These are phyloP conservation scores for Tribolium castaneum DNA, from an alignment of 1,140 invertebrate species.

Conservation along the genomic window DNA sequence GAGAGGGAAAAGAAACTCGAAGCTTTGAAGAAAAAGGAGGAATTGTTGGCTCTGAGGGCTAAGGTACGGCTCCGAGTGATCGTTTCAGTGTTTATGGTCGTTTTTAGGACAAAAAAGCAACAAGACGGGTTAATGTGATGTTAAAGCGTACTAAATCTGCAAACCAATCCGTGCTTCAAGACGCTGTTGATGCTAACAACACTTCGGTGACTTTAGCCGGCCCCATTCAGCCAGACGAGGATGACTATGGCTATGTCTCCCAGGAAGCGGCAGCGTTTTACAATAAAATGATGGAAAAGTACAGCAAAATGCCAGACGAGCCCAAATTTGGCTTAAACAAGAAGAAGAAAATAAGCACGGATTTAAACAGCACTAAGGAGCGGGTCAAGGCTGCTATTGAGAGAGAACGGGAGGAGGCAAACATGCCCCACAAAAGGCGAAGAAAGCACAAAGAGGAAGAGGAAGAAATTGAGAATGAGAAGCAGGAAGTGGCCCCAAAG, in stretches of 20 bases:
- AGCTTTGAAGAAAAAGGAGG: conserved; percentile 72
- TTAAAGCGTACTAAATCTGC: conserved; percentile 86
- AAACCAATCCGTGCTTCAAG: conserved; percentile 85
- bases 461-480: conserved; percentile 55
- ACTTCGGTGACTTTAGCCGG: conserved; percentile 79
- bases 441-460: conserved; percentile 66
- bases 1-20: conserved; percentile 75
- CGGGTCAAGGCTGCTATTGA: conserved; percentile 81
- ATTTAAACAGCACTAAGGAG: conserved; percentile 74
- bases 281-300: conserved; percentile 86
- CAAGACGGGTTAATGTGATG: conserved; percentile 72
- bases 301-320: conserved; percentile 76
- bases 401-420: conserved; percentile 78
- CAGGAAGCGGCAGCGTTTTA: conserved; percentile 83
- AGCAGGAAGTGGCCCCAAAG: conserved; percentile 67
- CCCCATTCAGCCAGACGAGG: conserved; percentile 84
- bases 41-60: conserved; percentile 78
- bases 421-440: conserved; percentile 74
- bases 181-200: conserved; percentile 81
- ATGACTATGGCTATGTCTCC: conserved; percentile 91
- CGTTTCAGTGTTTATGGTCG: background rate
- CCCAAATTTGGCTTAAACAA: conserved; percentile 67
- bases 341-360: conserved; percentile 63
- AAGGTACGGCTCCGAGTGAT: conserved; percentile 68
- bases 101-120: conserved; percentile 68